These are phyloP conservation scores for Corvus moneduloides DNA, from an alignment of 2,113 vertebrate species.

Conservation along the genomic window DNA sequence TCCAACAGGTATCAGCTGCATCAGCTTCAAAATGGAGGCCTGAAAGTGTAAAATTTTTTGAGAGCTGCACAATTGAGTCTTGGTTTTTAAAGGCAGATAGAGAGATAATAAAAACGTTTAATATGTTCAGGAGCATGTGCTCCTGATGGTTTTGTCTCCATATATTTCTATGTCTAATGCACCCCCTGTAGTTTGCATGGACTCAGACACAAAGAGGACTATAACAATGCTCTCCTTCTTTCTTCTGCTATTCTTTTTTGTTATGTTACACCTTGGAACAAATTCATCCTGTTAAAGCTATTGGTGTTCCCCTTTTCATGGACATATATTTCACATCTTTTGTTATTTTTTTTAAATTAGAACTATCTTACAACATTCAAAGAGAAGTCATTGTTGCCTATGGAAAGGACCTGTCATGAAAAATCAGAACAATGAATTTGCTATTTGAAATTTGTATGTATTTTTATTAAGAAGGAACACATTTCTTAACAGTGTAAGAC, in stretches of 20 bases:
- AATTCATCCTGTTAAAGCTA: not conserved
- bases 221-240: not conserved
- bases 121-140: fast-evolving
- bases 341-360: not conserved
- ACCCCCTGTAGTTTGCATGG: not conserved
- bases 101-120: not conserved
- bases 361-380: not conserved
- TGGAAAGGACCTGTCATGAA: not conserved
- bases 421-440: not conserved
- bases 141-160: not conserved
- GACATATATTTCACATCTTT: not conserved
- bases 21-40: not conserved
- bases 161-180: not conserved
- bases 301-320: not conserved
- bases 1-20: not conserved
- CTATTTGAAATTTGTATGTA: not conserved
- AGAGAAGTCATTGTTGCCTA: not conserved
- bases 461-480: not conserved
- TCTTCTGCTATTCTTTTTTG: not conserved
- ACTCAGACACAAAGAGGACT: not conserved
- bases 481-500: not conserved
- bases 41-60: not conserved
- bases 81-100: not conserved
- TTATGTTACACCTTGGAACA: not conserved
- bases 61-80: not conserved